Conservation (phyloP, 2,888 invertebrate genomes). For the Trimorus sp. region DNA sequence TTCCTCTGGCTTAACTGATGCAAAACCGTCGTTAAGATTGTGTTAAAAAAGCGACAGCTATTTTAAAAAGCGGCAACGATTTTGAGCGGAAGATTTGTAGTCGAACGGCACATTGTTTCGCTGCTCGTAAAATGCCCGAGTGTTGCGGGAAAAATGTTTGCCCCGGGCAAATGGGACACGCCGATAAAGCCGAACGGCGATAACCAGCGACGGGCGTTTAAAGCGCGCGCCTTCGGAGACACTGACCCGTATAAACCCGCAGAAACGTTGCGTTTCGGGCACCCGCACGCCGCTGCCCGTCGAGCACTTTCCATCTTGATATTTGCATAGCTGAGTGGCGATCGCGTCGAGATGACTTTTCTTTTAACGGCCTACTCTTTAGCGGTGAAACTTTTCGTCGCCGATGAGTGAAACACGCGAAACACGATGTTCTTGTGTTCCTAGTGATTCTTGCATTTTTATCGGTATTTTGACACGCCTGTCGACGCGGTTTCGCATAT, state of each 20-base stretch:
- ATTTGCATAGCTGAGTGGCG: conserved; percentile 39
- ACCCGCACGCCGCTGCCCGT: conserved; percentile 2
- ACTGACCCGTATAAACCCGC: conserved; percentile 35
- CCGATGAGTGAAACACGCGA: conserved; percentile 3
- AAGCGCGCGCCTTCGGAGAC: conserved; percentile 13
- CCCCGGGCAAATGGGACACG: conserved; percentile 29
- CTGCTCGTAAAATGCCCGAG: conserved; percentile 27
- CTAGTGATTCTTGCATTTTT: too few species aligned
- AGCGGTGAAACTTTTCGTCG: conserved; percentile 8
- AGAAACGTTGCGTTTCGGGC: conserved; percentile 4
- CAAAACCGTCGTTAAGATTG: too few species aligned
- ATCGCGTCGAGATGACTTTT: conserved; percentile 32
- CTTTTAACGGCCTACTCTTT: neutral
- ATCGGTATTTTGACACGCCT: too few species aligned
- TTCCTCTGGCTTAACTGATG: too few species aligned
- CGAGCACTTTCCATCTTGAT: conserved; percentile 59
- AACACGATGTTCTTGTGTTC: neutral
- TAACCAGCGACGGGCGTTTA: conserved; percentile 31
- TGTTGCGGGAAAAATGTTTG: conserved; percentile 20
- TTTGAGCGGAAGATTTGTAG: conserved; percentile 23
- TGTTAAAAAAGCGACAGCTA: neutral
- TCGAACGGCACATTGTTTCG: conserved; percentile 37
- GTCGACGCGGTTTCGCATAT: too few species aligned
- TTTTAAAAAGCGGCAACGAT: conserved; percentile 13
- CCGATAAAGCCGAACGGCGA: conserved; percentile 45